These are phyloP conservation scores for Argynnis bischoffii DNA, from an alignment of 2,888 invertebrate species.

Conservation along the genomic window DNA sequence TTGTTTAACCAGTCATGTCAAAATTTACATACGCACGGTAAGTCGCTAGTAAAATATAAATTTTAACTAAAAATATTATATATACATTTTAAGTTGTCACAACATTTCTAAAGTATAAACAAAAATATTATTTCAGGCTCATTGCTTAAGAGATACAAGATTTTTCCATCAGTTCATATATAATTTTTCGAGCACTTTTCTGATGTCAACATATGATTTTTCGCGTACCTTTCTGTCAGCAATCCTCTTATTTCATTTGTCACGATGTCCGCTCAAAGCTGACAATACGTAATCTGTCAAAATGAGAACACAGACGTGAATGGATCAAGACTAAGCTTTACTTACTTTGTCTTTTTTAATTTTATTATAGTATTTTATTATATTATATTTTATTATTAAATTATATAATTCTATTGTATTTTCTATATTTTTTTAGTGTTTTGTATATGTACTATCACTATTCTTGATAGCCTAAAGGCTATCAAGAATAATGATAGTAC, in stretches of 20 bases:
- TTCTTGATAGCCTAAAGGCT: no score
- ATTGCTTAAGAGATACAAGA: neutral
- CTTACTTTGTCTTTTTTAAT: slow-evolving; percentile 51
- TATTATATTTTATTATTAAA: no score
- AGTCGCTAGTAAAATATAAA: no score
- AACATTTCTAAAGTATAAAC: neutral
- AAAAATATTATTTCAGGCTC: neutral
- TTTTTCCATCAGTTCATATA: slow-evolving; percentile 44
- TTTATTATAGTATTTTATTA: slow-evolving; percentile 31
- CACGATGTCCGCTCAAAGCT: slow-evolving; percentile 58
- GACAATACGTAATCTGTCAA: slow-evolving; percentile 70
- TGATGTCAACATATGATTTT: slow-evolving; percentile 23
- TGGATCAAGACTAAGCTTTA: slow-evolving; percentile 54
- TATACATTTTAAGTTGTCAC: no score
- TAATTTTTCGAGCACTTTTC: slow-evolving; percentile 56
- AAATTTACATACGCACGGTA: no score
- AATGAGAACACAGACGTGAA: slow-evolving; percentile 40
- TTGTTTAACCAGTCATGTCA: no score
- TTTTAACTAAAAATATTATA: no score
- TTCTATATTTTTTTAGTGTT: no score
- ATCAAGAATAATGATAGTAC: no score
- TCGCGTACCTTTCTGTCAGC: slow-evolving; percentile 52
- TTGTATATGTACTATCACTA: no score
- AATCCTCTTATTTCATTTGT: slow-evolving; percentile 79
- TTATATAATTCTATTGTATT: no score